These are phyloP conservation scores for Stylophora pistillata DNA, from an alignment of 64 coral and sea anemone genomes.

Conservation along the genomic window DNA sequence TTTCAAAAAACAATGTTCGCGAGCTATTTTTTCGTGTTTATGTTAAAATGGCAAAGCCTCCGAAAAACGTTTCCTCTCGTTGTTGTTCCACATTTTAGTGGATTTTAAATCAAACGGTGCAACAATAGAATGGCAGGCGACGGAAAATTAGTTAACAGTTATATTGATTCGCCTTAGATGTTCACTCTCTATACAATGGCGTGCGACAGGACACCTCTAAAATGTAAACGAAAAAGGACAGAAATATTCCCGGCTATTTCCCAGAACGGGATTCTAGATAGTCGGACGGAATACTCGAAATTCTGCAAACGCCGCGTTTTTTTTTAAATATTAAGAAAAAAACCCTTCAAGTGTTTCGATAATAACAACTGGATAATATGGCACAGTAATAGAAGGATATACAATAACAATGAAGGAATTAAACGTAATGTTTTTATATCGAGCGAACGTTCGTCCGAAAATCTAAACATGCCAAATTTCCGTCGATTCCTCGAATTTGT, in stretches of 20 bases:
- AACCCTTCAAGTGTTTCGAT: neutral
- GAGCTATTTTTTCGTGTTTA: too few species aligned
- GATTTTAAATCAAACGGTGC: neutral
- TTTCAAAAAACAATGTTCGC: too few species aligned
- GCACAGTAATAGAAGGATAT: neutral
- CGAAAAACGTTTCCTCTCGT: neutral
- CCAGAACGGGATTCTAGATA: neutral
- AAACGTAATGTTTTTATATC: neutral
- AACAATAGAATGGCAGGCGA: slow-evolving; percentile 6
- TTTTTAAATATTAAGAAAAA: neutral
- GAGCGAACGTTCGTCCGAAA: neutral
- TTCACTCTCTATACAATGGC: neutral
- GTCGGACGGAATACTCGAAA: neutral
- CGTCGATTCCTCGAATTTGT: neutral
- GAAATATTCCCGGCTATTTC: neutral
- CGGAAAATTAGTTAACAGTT: slow-evolving; percentile 19
- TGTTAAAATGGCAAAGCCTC: neutral
- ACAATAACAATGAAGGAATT: neutral
- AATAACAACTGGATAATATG: neutral
- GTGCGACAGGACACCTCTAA: neutral
- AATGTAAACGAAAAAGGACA: neutral
- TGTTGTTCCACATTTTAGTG: neutral
- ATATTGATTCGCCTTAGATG: slow-evolving; percentile 9
- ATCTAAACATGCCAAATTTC: neutral
- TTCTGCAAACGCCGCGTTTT: neutral